Base-by-base conservation (phyloP, 1,140 invertebrate genomes). In the Heliothis virescens region DNA sequence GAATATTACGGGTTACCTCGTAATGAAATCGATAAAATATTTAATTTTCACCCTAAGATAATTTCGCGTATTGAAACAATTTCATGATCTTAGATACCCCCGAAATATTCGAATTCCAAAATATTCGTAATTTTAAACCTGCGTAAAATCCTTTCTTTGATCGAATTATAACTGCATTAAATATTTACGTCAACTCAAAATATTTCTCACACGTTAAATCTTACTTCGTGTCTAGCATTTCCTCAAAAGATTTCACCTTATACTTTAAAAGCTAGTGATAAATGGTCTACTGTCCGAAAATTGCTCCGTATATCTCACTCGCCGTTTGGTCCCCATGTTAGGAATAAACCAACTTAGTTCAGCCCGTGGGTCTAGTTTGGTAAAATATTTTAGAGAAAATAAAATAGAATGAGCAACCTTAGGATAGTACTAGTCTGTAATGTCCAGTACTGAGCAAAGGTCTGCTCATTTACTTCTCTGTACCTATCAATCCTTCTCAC, bases 201-300 rank as follows among this genome's bases (percentile, higher is more conserved):
- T 15, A 16, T 63, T 63, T 63, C 34, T 16, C 18, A 57, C 7
- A 63, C 16, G 34, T 63, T 41, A 47, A n/a, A 47, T 63, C 41
- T 16, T 57, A 18, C 55, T 57, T 16, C 11, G 34, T 41, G 62
- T 41, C 13, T 63, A 10, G 62, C 13, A 47, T 63, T 63, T 63
- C 62, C 62, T 63, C 62, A 63, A 13, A 34, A 63, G 60, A 62
- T 62, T 29, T 11, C 16, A 62, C n/a, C 5, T 62, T 62, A 41
- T 62, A 63, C 62, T 47, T 63, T 63, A 16, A 63, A 63, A 63
- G 62, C 62, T 3, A 13, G n/a, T 63, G 62, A 63, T 41, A 63
- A 63, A 63, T 63, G 62, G 29, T 63, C 34, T 29, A 16, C n/a
- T 47, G 62, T 47, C 62, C 62, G 10, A 63, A 63, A 63, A 63